Percentiles rank a stretch among this genome's conserved stretches.
Conservation (phyloP, 2,797 vertebrate species). For the Moxostoma hubbsi region DNA sequence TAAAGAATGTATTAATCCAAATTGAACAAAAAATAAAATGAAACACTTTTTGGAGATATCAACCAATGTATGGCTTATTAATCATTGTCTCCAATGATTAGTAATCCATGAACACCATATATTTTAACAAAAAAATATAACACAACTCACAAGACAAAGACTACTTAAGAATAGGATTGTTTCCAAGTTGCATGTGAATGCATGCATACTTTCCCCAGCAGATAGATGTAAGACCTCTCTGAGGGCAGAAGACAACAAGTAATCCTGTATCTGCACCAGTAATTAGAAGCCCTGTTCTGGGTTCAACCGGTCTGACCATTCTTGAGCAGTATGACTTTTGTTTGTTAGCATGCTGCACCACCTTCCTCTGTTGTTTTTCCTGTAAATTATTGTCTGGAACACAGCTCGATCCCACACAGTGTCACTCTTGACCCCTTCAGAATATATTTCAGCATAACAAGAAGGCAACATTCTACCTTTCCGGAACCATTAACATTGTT, state of each 20-base stretch:
- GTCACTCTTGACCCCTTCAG: constrained; percentile 31
- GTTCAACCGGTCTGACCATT: neutral
- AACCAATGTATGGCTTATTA: no score
- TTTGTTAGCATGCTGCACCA: neutral
- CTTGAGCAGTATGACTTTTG: no score
- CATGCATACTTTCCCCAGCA: neutral
- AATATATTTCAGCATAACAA: constrained; percentile 16
- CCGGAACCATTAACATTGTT: constrained; percentile 12
- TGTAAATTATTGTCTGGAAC: neutral
- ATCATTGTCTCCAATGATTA: no score
- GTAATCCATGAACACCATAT: no score
- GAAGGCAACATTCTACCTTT: constrained; percentile 25
- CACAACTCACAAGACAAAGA: no score
- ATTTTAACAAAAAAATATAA: no score
- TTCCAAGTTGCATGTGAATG: no score
- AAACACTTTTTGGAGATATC: no score
- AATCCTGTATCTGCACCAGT: neutral
- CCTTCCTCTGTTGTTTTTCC: neutral
- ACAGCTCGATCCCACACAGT: neutral
- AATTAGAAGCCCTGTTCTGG: constrained; percentile 7
- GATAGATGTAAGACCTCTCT: no score
- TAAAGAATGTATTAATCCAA: no score
- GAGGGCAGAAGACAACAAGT: neutral
- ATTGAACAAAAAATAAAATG: no score
- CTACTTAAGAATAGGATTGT: no score